A percentile compares a stretch with the other conserved stretches of the same genome.
phyloP scores from a whole-genome alignment of 2,888 invertebrate genomes.

The Nephrotoma guestfalica region DNA sequence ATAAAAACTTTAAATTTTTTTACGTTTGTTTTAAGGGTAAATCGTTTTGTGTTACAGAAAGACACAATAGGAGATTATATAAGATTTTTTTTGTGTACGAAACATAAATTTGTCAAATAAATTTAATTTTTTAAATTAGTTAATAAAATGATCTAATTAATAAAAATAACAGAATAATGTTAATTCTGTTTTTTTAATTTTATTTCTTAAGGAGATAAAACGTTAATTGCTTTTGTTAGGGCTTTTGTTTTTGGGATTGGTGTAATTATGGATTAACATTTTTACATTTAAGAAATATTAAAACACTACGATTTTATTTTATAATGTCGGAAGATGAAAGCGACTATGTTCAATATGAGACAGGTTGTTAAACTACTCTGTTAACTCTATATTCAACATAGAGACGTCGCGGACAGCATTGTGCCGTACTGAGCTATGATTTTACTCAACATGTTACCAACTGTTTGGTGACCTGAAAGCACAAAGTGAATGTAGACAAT shows the following conservation, averaged over 20 bases:
- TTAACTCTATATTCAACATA: no score
- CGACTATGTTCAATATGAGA: no score
- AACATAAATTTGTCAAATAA: constrained; percentile 2
- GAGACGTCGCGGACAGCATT: no score
- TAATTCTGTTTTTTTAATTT: background rate
- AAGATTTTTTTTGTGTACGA: background rate
- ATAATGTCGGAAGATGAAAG: no score
- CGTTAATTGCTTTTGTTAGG: background rate
- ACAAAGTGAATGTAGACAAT: no score
- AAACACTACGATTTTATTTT: no score
- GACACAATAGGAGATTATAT: background rate
- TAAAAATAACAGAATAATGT: background rate
- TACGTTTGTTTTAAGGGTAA: background rate
- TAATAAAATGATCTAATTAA: constrained; percentile 4
- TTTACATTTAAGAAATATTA: no score
- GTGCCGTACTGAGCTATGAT: no score
- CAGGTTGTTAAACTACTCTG: no score
- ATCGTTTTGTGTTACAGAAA: background rate
- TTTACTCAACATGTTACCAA: no score
- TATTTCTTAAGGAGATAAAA: background rate
- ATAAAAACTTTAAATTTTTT: background rate
- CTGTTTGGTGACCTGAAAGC: no score
- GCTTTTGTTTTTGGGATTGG: background rate
- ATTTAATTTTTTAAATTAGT: background rate
- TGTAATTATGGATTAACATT: background rate